These are phyloP conservation scores for Megalurothrips usitatus DNA, from an alignment of 2,888 invertebrate genomes.

Conservation along the genomic window DNA sequence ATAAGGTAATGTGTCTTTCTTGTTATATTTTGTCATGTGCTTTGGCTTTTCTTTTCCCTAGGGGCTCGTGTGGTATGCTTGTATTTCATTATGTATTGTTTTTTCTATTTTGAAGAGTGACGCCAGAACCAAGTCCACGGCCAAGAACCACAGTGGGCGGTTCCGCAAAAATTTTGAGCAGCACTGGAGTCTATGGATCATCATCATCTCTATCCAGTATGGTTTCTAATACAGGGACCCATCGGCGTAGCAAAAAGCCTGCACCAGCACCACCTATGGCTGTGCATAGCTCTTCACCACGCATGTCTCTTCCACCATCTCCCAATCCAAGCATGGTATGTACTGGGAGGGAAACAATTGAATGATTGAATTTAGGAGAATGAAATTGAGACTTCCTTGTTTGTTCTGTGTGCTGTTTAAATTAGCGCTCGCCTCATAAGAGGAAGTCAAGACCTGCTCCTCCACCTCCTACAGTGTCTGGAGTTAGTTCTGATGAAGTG, in stretches of 20 bases:
- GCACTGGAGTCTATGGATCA: conserved; percentile 34
- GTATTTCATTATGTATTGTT: conserved; percentile 39
- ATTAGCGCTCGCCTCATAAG: conserved; percentile 28
- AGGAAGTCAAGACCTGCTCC: conserved; percentile 44
- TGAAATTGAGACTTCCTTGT: conserved; percentile 28
- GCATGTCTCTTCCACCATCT: conserved; percentile 44
- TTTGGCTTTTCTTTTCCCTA: too few species aligned
- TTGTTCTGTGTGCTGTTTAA: not conserved
- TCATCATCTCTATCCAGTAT: conserved; percentile 36
- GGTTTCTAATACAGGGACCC: conserved; percentile 44
- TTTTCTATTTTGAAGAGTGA: conserved; percentile 34
- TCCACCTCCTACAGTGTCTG: conserved; percentile 43
- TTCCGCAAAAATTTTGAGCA: not conserved
- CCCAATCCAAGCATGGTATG: conserved; percentile 46
- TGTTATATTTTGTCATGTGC: not conserved
- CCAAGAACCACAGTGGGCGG: conserved; percentile 11
- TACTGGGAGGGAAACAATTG: conserved; percentile 29
- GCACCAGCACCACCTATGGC: conserved; percentile 61
- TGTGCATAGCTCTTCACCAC: conserved; percentile 40
- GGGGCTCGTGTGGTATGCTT: too few species aligned
- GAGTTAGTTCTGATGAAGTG: not conserved
- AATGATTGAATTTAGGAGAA: too few species aligned
- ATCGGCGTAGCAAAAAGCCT: conserved; percentile 59
- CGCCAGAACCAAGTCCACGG: conserved; percentile 44
- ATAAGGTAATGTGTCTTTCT: conserved; percentile 35